Conservation (phyloP, 2,888 invertebrate genomes). For the Encarsia formosa region DNA sequence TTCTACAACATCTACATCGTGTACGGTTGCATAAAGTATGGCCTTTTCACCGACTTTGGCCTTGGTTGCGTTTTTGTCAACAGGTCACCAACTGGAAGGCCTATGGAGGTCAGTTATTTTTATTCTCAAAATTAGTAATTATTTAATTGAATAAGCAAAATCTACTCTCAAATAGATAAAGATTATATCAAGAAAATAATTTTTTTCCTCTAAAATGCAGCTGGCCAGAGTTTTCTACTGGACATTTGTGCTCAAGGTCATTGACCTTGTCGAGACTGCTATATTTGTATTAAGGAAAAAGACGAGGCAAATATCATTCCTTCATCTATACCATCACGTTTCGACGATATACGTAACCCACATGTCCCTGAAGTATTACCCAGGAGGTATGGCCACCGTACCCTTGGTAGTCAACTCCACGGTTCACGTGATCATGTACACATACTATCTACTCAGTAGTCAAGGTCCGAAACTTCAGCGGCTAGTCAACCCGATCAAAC, state of each 20-base stretch:
- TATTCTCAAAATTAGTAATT: no score
- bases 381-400: constrained; percentile 63
- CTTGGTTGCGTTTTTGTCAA: constrained; percentile 66
- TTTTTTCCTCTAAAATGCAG: no score
- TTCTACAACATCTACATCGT: constrained; percentile 33
- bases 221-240: constrained; percentile 55
- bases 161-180: no score
- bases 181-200: no score
- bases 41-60: constrained; percentile 58
- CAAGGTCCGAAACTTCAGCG: constrained; percentile 57
- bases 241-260: constrained; percentile 59
- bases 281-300: constrained; percentile 69
- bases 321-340: constrained; percentile 71
- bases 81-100: constrained; percentile 58
- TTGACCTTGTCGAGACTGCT: constrained; percentile 65
- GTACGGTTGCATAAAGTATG: constrained; percentile 52
- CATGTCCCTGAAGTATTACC: constrained; percentile 58
- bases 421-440: constrained; percentile 71
- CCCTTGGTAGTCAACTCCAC: constrained; percentile 60
- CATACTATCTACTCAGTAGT: constrained; percentile 63
- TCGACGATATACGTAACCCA: constrained; percentile 59
- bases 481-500: constrained; percentile 57
- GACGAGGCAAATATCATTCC: constrained; percentile 63
- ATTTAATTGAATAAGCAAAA: neutral
- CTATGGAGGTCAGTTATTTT: constrained; percentile 24